Percentiles rank a stretch among this genome's conserved stretches.
Evolutionary conservation across 2,888 invertebrate genomes (phyloP).

Genomic region (Deroplatys truncata): DNA sequence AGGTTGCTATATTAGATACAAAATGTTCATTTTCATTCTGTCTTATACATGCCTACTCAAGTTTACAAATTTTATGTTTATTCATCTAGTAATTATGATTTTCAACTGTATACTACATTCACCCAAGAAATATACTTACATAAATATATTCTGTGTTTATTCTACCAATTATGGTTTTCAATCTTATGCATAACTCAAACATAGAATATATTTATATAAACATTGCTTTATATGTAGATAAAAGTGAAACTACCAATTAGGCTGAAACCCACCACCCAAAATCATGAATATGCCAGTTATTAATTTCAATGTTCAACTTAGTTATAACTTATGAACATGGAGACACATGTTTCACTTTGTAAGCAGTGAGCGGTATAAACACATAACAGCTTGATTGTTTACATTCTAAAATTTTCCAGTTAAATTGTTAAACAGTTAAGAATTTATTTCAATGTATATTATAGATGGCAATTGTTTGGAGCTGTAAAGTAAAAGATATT

Average conservation of each 20-base stretch:
- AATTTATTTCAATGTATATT: neutral
- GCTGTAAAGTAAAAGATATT: neutral
- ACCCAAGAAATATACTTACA: neutral
- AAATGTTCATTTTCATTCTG: neutral
- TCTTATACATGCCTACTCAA: neutral
- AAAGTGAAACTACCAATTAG: neutral
- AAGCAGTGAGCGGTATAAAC: neutral
- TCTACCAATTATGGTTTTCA: neutral
- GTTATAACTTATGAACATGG: neutral
- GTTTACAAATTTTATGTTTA: neutral
- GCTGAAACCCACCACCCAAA: neutral
- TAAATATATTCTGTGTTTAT: neutral
- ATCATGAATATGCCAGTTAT: neutral
- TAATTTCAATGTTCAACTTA: neutral
- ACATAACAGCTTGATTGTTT: neutral
- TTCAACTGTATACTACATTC: neutral
- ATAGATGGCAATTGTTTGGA: neutral
- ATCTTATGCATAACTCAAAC: neutral
- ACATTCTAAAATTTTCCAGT: neutral
- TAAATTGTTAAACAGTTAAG: neutral
- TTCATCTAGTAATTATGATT: neutral
- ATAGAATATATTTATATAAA: neutral
- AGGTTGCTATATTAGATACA: neutral
- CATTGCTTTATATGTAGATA: neutral
- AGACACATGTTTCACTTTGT: neutral